Conservation (phyloP, 2,797 vertebrate species). For the Spondyliosoma cantharus region DNA sequence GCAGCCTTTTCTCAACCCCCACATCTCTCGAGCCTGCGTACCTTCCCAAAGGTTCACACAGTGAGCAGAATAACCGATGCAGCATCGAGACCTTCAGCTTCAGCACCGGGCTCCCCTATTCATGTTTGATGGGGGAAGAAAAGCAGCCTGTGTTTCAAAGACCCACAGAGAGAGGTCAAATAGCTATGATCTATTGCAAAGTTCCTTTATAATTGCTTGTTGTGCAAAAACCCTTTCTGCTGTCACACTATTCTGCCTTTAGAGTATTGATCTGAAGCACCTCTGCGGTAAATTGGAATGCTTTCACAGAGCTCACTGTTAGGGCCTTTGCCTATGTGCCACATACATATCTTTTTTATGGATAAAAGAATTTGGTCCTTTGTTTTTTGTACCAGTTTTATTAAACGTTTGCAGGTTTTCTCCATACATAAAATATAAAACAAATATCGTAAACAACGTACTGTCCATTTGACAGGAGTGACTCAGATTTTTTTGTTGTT, state of each 20-base stretch:
- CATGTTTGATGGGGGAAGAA: constrained; percentile 10
- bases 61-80: constrained; percentile 35
- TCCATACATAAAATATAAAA: background rate
- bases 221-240: constrained; percentile 18
- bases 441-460: too few relatives aligned
- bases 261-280: constrained; percentile 38
- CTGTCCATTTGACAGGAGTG: background rate
- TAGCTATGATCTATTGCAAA: constrained; percentile 9
- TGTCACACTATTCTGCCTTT: constrained; percentile 6
- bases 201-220: constrained; percentile 32
- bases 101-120: constrained; percentile 5
- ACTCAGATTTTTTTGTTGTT: background rate
- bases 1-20: constrained; percentile 64
- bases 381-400: background rate
- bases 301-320: background rate
- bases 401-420: background rate
- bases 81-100: constrained; percentile 45
- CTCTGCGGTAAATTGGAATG: constrained; percentile 5
- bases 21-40: constrained; percentile 46
- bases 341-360: background rate
- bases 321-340: background rate
- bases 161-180: constrained; percentile 25
- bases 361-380: background rate
- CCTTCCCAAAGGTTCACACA: constrained; percentile 67
- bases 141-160: constrained; percentile 11